These are phyloP conservation scores for Idaea aversata DNA, from an alignment of 2,888 invertebrate species.

Conservation along the genomic window DNA sequence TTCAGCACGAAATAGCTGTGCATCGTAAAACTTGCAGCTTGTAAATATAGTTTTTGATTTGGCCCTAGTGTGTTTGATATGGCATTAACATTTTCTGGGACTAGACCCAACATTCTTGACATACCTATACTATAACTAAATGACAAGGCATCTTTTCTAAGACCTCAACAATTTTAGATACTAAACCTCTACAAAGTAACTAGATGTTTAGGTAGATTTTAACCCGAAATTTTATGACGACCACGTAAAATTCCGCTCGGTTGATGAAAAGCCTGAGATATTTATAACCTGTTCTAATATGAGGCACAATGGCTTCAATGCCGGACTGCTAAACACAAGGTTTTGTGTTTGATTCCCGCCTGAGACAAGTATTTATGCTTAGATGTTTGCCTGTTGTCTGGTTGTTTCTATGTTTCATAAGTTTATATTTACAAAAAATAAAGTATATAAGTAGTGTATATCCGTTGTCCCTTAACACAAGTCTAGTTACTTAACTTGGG, in stretches of 20 bases:
- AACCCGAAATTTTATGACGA: background rate
- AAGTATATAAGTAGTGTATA: too few species aligned
- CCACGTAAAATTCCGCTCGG: background rate
- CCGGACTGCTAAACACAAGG: too few species aligned
- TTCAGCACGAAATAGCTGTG: background rate
- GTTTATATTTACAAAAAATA: too few species aligned
- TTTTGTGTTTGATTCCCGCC: too few species aligned
- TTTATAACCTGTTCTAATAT: slow-evolving; percentile 74
- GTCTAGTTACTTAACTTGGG: too few species aligned
- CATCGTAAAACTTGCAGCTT: background rate
- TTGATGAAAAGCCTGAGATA: slow-evolving; percentile 42
- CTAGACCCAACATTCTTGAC: background rate
- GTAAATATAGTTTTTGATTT: background rate
- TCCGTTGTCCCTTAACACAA: too few species aligned
- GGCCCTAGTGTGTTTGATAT: background rate
- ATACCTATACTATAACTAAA: background rate
- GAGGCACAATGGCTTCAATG: slow-evolving; percentile 7
- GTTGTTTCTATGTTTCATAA: too few species aligned
- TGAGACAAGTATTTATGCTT: too few species aligned
- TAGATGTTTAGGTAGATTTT: background rate
- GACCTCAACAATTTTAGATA: slow-evolving; percentile 1
- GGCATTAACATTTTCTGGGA: background rate
- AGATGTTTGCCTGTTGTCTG: too few species aligned
- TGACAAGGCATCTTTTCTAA: background rate
- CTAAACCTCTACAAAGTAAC: background rate